Base-by-base conservation (phyloP, 2,888 invertebrate genomes). In the Euphydryas editha region DNA sequence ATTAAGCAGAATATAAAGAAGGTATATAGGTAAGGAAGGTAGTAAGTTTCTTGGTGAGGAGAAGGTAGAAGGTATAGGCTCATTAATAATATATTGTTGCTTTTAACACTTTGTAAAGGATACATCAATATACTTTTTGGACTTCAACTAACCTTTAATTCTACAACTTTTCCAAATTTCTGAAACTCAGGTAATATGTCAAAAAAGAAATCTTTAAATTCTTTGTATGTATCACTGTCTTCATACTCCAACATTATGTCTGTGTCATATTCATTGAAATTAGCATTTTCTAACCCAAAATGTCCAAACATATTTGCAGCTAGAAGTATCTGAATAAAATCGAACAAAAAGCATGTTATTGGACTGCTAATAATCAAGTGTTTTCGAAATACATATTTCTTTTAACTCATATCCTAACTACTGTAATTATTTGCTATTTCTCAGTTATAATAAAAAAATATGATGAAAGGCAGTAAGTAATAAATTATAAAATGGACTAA, bases 101-200 rank as follows among this genome's bases (percentile, higher is more conserved):
- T 11, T 8, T 20, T 11, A 13, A n/a, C 7, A 18, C 8, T 39
- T 67, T 73, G 72, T 59, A 83, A 83, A 83, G 83, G 81, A 80
- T 83, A 82, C 82, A 67, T 67, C 47, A 39, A 46, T 46, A 20
- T 65, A 42, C 55, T 15, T 39, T 56, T 44, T 62, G n/a, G 30
- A 21, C 54, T 46, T 37, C 42, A 67, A 73, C 84, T 86, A 74
- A 96, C 96, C 87, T 96, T 95, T 81, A 96, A 94, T 75, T 94
- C 94, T 11, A 90, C 79, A 67, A 96, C 89, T 80, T 84, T 87
- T 21, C 97, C 97, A 85, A 94, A 95, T 73, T 94, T 95, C 80
- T 96, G 94, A 81, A 99, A 94, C 88, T 99, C 98, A 2, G 95
- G 95, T 42, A 97, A 82, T 13, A 98, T 96, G 90, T 99, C 98